Base-by-base conservation (phyloP, 2,888 invertebrate genomes). In the Luperina nickerlii region DNA sequence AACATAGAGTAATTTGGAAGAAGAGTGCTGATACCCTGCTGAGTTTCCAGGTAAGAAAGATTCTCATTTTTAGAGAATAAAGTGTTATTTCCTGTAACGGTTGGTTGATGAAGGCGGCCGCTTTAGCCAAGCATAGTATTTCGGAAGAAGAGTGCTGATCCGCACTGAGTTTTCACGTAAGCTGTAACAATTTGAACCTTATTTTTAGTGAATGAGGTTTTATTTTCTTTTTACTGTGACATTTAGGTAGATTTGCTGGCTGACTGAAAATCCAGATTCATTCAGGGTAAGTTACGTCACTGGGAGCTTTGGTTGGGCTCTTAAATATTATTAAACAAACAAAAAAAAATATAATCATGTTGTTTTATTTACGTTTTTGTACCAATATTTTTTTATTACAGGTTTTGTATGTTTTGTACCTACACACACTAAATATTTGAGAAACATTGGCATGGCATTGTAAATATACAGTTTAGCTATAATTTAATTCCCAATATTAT, bases 61-160 rank as follows among this genome's bases (percentile, higher is more conserved):
- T 48, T 13, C 48, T 48, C 13, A 48, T 48, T 48, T 13, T 48
- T 48, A 48, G 48, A 48, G 48, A 48, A 48, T 48, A 48, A 45
- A 45, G 48, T 48, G 0, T 48, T 13, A 18, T 27, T 51, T 63
- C 8, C 38, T 76, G 15, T 38, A 13, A n/a, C 97, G 0, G 48
- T 48, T 48, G 5, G 5, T 48, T 48, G 15, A 48, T 15, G 15
- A 93, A 92, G 20, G 96, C 96, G 0, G 94, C 96, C 0, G 97
- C 97, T 0, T 92, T 96, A 2, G 97, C 97, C 0, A 95, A 92
- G 76, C 97, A 97, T 78, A 92, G 95, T 95, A 6, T 62, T 96
- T 9, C 97, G 97, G 97, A 96, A 96, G 92, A 96, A 96, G 81
- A 96, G 94, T 67, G 96, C 97, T 11, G 96, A 97, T 81, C 97